Evolutionary conservation across 1,140 invertebrate genomes (phyloP).

Genomic region (Drosophila repleta): DNA sequence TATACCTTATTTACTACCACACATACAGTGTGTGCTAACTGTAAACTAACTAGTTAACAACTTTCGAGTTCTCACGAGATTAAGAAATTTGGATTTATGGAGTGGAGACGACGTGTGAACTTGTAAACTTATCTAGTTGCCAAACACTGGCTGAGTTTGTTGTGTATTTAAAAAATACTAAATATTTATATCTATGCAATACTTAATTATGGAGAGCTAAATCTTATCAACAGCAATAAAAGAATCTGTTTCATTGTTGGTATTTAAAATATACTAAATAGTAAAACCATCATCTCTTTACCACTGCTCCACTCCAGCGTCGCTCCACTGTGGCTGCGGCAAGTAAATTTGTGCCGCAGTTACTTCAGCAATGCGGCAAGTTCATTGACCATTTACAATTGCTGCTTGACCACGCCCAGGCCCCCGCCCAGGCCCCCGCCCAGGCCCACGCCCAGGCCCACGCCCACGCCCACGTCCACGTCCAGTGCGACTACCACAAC

Average conservation of each 20-base stretch:
- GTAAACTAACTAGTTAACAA: no score
- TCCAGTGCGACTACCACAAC: constrained; percentile 17
- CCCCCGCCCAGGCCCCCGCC: constrained; percentile 16
- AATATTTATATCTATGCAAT: no score
- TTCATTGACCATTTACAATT: constrained; percentile 64
- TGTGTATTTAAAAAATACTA: no score
- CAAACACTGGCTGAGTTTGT: not conserved
- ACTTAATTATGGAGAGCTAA: no score
- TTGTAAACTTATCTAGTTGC: no score
- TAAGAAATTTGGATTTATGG: not conserved
- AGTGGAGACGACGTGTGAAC: not conserved
- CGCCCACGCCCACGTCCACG: no score
- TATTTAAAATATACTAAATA: no score
- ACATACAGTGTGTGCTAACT: not conserved
- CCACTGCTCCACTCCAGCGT: not conserved
- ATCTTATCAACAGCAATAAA: no score
- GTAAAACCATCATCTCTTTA: no score
- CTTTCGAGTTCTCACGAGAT: not conserved
- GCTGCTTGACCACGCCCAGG: constrained; percentile 62
- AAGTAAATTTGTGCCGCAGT: constrained; percentile 19
- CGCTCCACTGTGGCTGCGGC: not conserved
- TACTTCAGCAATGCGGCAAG: constrained; percentile 43
- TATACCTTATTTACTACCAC: not conserved
- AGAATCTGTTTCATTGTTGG: no score
- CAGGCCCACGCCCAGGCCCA: no score